Percentiles rank a stretch among this genome's conserved stretches.
phyloP scores from a whole-genome alignment of 2,113 vertebrate species.

The Phycodurus eques region DNA sequence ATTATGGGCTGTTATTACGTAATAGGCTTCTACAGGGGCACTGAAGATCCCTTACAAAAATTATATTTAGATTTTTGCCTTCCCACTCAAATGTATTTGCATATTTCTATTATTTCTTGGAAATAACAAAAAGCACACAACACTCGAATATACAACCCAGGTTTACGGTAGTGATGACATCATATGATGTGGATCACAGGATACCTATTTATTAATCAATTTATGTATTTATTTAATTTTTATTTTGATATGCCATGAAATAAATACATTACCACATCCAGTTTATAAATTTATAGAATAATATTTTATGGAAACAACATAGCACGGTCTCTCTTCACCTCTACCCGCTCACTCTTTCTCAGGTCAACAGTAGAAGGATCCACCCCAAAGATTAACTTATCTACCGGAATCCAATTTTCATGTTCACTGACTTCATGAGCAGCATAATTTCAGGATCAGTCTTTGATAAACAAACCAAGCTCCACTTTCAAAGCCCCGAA shows the following conservation, averaged over 20 bases:
- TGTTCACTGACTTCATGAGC: slow-evolving; percentile 76
- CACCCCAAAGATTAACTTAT: slow-evolving; percentile 74
- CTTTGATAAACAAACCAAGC: slow-evolving; percentile 74
- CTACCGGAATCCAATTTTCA: slow-evolving; percentile 79
- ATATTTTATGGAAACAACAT: slow-evolving; percentile 43
- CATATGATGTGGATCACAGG: background rate
- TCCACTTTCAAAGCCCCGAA: slow-evolving; percentile 48
- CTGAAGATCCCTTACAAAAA: too few relatives aligned
- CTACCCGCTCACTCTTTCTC: slow-evolving; percentile 38
- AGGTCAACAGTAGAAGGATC: slow-evolving; percentile 72
- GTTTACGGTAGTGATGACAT: background rate
- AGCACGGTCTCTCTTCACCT: slow-evolving; percentile 23
- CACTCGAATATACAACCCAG: too few relatives aligned
- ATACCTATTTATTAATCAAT: too few relatives aligned
- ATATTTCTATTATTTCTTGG: too few relatives aligned
- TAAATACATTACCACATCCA: background rate
- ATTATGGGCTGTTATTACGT: too few relatives aligned
- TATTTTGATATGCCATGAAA: background rate
- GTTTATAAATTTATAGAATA: slow-evolving; percentile 37
- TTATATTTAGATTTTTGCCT: too few relatives aligned
- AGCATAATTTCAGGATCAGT: slow-evolving; percentile 69
- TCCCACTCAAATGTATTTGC: too few relatives aligned
- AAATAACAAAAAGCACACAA: too few relatives aligned
- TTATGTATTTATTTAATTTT: background rate
- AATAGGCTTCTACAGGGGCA: too few relatives aligned